Base-by-base conservation (phyloP, 2,888 invertebrate genomes). In the Caenorhabditis sp. region DNA sequence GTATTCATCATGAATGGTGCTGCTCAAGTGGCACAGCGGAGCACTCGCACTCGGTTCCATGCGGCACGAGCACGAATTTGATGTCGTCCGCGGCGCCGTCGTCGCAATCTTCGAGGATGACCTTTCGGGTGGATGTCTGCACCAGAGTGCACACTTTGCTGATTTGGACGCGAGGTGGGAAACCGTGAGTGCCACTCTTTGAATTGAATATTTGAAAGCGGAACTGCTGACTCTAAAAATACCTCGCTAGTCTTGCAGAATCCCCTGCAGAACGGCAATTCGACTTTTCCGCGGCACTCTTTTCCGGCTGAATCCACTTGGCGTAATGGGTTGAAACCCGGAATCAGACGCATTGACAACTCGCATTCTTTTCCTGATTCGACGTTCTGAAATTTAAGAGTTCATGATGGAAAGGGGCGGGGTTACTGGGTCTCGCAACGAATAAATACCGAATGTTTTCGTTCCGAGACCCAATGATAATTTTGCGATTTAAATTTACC, bases 181-280 rank as follows among this genome's bases (percentile, higher is more conserved):
- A 85, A 1, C 83, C 83, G 64, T 83, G 80, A 1, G 83, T 82
- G 18, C 85, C 85, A 35, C 82, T 83, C 85, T 85, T 70, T 22
- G 72, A 78, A 35, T n/a, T 40, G 40, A 13, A 40, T 2, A 40
- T 40, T 5, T 2, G 40, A 13, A 40, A 40, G 40, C 11, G 13
- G 2, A 40, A 40, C n/a, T 24, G 6, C 2, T 2, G 13, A 13
- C 6, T 40, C 2, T 2, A 40, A 40, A 2, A 40, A 2, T 24
- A 85, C 85, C 78, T 85, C 85, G 40, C 83, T 83, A 20, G 85
- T 83, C 71, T 83, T 85, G 56, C 85, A 85, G 80, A 71, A 85
- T n/a, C 85, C 85, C 44, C 70, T 72, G 62, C 85, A 85, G 9
- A 85, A 74, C n/a, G 85, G 85, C 18, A 85, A 64, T 26, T 74